Evolutionary conservation across 2,113 vertebrate species (phyloP).

Genomic region (Eidolon helvum): DNA sequence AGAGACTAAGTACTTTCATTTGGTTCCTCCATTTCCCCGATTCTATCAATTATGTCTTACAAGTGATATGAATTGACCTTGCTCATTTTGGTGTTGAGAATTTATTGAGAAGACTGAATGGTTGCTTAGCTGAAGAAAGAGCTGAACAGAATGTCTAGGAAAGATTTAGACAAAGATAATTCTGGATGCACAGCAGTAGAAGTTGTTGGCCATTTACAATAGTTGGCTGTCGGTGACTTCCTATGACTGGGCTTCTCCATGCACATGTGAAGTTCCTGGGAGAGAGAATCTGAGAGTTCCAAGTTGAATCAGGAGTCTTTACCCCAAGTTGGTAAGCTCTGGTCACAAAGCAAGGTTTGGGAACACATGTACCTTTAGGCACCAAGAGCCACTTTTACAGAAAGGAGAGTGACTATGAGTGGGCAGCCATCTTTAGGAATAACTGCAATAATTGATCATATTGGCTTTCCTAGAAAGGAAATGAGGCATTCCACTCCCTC

Average conservation of each 20-base stretch:
- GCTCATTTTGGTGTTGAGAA: background rate
- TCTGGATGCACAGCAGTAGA: no score
- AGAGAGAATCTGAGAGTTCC: background rate
- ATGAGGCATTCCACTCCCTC: background rate
- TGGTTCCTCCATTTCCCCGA: background rate
- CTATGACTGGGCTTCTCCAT: background rate
- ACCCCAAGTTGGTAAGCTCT: background rate
- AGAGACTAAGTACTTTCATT: background rate
- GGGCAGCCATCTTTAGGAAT: background rate
- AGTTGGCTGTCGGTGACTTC: background rate
- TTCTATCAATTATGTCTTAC: background rate
- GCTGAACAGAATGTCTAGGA: no score
- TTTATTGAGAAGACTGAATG: background rate
- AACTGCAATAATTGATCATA: background rate
- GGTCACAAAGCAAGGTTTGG: background rate
- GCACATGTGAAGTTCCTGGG: background rate
- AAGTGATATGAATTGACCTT: background rate
- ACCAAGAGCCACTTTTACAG: background rate
- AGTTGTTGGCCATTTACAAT: background rate
- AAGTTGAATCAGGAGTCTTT: background rate
- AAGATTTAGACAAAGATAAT: background rate
- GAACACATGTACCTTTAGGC: background rate
- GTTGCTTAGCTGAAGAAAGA: background rate
- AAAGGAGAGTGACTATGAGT: background rate
- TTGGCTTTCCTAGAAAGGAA: background rate